A percentile compares a stretch with the other conserved stretches of the same genome.
Conservation (phyloP, 2,113 vertebrate genomes). For the Calidris pugnax region DNA sequence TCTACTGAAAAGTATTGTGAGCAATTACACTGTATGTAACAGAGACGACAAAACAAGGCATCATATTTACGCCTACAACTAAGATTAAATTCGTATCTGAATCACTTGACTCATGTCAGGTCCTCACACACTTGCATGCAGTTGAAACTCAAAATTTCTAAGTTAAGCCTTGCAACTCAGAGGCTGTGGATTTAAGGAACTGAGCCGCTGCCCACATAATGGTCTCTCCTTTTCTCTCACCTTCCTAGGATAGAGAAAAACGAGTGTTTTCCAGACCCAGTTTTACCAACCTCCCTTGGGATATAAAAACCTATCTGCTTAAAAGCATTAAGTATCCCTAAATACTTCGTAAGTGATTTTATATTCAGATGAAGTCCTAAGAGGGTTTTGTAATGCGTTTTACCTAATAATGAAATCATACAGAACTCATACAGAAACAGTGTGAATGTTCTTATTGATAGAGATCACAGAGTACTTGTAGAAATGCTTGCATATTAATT, state of each 20-base stretch:
- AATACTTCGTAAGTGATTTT: constrained; percentile 61
- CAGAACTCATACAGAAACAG: neutral
- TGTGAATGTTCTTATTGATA: neutral
- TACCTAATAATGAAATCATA: constrained; percentile 44
- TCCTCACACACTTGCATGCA: neutral
- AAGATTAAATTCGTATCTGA: neutral
- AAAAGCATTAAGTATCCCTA: constrained; percentile 69
- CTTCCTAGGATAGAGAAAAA: neutral
- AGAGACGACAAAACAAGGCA: neutral
- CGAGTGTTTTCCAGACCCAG: constrained; percentile 1
- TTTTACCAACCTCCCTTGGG: constrained; percentile 36
- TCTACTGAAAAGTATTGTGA: neutral
- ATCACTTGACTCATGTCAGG: neutral
- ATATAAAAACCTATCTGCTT: constrained; percentile 57
- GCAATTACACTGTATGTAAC: neutral
- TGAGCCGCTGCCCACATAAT: neutral
- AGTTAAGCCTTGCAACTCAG: neutral
- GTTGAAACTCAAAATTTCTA: neutral
- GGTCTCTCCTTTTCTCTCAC: neutral
- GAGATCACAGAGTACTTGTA: neutral
- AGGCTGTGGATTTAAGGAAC: neutral
- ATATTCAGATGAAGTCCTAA: constrained; percentile 33
- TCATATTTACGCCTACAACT: accelerated
- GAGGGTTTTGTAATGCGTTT: constrained; percentile 42
- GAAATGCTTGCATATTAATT: neutral